Conservation (phyloP, 2,888 invertebrate species). For the Aricia artaxerxes region DNA sequence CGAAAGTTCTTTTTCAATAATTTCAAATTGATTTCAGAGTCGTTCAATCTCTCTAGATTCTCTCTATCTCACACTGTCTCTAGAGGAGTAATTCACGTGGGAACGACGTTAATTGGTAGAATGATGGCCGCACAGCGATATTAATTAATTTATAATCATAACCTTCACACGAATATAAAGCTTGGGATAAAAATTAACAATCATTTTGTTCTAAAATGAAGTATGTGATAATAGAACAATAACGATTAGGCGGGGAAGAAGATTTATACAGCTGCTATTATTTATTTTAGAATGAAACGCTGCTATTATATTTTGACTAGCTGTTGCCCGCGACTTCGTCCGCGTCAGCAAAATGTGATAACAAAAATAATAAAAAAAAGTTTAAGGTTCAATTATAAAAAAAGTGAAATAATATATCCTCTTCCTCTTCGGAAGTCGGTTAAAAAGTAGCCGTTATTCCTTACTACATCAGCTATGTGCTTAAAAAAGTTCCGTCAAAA, state of each 20-base stretch:
- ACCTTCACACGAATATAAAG: conserved; percentile 14
- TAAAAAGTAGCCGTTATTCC: no score
- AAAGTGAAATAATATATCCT: no score
- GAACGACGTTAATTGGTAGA: conserved; percentile 71
- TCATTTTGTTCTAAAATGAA: background rate
- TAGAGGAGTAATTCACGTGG: conserved; percentile 51
- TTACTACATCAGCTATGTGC: no score
- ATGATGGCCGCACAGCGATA: conserved; percentile 60
- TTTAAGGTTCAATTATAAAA: no score
- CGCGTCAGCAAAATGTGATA: no score
- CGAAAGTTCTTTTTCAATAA: background rate
- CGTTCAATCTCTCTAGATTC: background rate
- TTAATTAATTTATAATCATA: conserved; percentile 53
- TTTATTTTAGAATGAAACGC: background rate
- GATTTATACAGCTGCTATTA: background rate
- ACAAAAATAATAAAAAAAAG: no score
- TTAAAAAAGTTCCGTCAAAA: no score
- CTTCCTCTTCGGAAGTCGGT: no score
- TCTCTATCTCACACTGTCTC: conserved; percentile 9
- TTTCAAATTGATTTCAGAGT: background rate
- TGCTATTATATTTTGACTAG: background rate
- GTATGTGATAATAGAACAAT: background rate
- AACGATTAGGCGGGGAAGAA: background rate
- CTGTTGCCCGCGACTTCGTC: no score
- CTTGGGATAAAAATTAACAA: conserved; percentile 14